A percentile compares a stretch with the other conserved stretches of the same genome.
Conservation (phyloP, 2,113 vertebrate species). For the Myrmecobius fasciatus region DNA sequence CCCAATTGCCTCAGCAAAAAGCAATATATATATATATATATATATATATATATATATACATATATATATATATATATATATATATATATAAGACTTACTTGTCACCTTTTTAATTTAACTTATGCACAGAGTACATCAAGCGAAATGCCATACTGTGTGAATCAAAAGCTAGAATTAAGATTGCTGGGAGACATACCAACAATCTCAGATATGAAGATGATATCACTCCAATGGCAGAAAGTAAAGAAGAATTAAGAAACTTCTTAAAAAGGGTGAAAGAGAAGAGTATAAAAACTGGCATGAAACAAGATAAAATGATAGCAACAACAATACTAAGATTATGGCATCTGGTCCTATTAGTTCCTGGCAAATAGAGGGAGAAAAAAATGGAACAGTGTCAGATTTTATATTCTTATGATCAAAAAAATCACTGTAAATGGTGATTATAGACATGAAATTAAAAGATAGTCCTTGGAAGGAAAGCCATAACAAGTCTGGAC, state of each 20-base stretch:
- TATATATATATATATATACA: too few species aligned
- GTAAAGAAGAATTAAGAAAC: neutral
- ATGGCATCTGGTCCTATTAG: neutral
- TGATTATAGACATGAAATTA: neutral
- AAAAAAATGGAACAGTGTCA: too few species aligned
- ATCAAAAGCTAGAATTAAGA: neutral
- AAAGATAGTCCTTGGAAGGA: neutral
- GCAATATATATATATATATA: too few species aligned
- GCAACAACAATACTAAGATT: neutral
- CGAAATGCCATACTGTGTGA: neutral
- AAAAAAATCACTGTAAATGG: neutral
- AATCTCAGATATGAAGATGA: neutral
- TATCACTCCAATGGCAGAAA: neutral
- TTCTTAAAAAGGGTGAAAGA: neutral
- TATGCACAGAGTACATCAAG: neutral
- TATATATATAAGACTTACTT: neutral
- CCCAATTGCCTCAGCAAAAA: too few species aligned
- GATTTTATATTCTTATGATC: neutral
- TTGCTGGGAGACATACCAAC: neutral
- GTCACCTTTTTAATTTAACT: neutral
- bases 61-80: too few species aligned
- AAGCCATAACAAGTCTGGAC: neutral
- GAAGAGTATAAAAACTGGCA: neutral
- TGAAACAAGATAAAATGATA: neutral
- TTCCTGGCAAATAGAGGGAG: too few species aligned